Base-by-base conservation (phyloP, 2,797 vertebrate species). In the Phoebastria nigripes region DNA sequence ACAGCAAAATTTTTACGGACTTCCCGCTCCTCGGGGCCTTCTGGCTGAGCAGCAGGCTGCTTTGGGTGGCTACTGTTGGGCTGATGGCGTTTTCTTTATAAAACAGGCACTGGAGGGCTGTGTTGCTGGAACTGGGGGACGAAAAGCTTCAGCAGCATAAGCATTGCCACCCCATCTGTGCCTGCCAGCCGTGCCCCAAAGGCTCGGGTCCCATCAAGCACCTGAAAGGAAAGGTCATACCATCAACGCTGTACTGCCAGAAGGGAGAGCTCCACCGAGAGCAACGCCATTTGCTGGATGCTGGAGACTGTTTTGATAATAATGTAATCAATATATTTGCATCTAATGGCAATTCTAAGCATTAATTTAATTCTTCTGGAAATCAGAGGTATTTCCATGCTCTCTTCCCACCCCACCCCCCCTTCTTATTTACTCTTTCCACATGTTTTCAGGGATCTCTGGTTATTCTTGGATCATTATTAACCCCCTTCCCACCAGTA, bases 101-200 rank as follows among this genome's bases (percentile, higher is more conserved):
- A 26, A 72, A 22, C 51, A 12, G 26, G 37, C 16, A 9, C 63
- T 12, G 10, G 26, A 31, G 19, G 35, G 22, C 19, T 47, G 8
- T 10, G 21, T 15, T 63, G 51, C 41, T 81, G 42, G 51, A 58
- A 42, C 12, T 12, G 15, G 58, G 46, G 41, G 20, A 15, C 3
- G 21, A 81, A 69, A 31, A 24, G 46, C 35, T 59, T 42, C 29
- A 9, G 51, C 55, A 46, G 33, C 0, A 0, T 44, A 5, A 51
- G 29, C 37, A 13, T 15, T 0, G 1, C 33, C 5, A 3, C 13
- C n/a, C 31, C 8, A 4, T 39, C 46, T 2, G 1, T 2, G 2
- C 61, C 26, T n/a, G 47, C 28, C 73, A 44, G 41, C 18, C 1
- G 1, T 37, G 24, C 8, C 56, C 44, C 49, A 3, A 12, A 42